phyloP scores from a whole-genome alignment of 92 coral and sea anemone genomes.

The Parazoanthus darwini region DNA sequence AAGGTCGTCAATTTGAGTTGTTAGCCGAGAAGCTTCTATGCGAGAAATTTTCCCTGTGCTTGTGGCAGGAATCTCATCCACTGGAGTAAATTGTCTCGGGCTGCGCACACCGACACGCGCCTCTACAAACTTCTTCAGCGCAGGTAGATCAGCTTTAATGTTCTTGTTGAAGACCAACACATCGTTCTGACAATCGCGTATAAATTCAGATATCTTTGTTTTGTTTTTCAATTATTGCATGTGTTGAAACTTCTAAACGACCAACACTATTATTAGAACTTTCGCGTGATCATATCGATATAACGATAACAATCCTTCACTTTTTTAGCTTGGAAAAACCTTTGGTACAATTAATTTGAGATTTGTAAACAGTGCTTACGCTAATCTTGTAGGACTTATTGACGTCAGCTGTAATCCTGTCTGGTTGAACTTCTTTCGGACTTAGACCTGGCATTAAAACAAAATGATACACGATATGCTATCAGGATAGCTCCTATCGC shows the following conservation, averaged over 20 bases:
- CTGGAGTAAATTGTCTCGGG: too few relatives aligned
- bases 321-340: not conserved
- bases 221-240: constrained; percentile 12
- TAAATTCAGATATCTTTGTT: not conserved
- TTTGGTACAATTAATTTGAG: not conserved
- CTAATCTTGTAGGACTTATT: not conserved
- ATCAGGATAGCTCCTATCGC: not conserved
- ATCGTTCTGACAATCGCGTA: not conserved
- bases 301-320: not conserved
- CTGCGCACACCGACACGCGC: too few relatives aligned
- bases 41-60: too few relatives aligned
- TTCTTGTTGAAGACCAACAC: not conserved
- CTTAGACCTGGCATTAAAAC: not conserved
- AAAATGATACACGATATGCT: not conserved
- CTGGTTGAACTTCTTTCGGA: not conserved
- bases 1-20: too few relatives aligned
- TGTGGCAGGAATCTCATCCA: too few relatives aligned
- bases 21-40: too few relatives aligned
- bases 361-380: constrained; percentile 17
- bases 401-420: constrained; percentile 20
- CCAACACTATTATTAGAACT: not conserved
- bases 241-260: not conserved
- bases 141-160: too few relatives aligned
- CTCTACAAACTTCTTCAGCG: too few relatives aligned
- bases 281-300: not conserved